Base-by-base conservation (phyloP, 1,140 invertebrate species). In the Acromyrmex heyeri region DNA sequence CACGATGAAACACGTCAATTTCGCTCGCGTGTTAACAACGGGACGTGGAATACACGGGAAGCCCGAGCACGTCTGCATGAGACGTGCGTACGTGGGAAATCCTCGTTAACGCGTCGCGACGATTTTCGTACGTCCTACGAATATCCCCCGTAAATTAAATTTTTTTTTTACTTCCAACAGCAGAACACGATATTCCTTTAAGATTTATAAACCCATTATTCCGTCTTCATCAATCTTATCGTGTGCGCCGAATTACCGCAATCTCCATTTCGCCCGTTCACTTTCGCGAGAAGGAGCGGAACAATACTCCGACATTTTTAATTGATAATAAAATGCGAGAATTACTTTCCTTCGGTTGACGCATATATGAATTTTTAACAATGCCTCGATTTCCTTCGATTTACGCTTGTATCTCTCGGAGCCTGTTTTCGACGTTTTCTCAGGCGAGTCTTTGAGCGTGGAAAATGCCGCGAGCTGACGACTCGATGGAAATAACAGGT, bases 1-100 rank as follows among this genome's bases (percentile, higher is more conserved):
- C 61, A 24, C 44, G 69, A 83, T 75, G 24, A 62, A 75, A 57
- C 79, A 34, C 21, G 79, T n/a, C 55, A 62, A 83, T 83, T 59
- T 61, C 38, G 55, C 38, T 69, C 79, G 79, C 69, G 65, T 70
- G 69, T 75, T 14, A 18, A 44, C 34, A 44, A 64, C 38, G 18
- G 0, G 24, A 27, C 18, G 53, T 53, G 72, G 21, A 75, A 34
- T 38, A 14, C 38, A 30, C 27, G 55, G 79, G 67, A 73, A 73
- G 24, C 16, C 30, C 10, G 48, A 18, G 18, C 18, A 34, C 24
- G 38, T 61, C 34, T 14, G 16, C 79, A 4, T 24, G 61, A 24
- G 24, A 24, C 50, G 38, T 30, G 44, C 16, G 12, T 44, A 79
- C 79, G 53, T 82, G 79, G 67, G 79, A 82, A 82, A 21, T 82